Evolutionary conservation across 2,888 invertebrate genomes (phyloP).

Genomic region (Congeria kusceri): DNA sequence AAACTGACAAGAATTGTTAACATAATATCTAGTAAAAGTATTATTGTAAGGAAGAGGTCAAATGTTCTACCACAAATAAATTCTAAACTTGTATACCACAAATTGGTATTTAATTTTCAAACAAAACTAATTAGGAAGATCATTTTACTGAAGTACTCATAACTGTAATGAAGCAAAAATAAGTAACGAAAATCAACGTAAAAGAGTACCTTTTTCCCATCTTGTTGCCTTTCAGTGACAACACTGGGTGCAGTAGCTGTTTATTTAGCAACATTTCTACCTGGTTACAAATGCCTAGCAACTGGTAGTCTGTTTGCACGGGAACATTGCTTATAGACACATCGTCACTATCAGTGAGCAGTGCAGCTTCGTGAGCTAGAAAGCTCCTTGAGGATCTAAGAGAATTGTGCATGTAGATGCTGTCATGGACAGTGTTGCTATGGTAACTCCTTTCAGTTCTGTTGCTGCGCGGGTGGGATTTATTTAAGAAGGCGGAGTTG

Average conservation of each 20-base stretch:
- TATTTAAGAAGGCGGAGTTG: slow-evolving; percentile 45
- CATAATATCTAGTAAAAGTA: no score
- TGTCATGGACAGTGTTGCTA: slow-evolving; percentile 1
- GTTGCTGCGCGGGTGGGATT: slow-evolving; percentile 22
- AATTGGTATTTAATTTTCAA: no score
- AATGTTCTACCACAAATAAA: no score
- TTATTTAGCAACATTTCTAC: slow-evolving; percentile 81
- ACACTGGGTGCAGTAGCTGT: slow-evolving; percentile 71
- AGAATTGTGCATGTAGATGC: slow-evolving; percentile 17
- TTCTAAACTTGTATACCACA: no score
- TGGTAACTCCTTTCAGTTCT: slow-evolving; percentile 2
- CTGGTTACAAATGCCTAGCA: slow-evolving; percentile 82
- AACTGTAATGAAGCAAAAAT: no score
- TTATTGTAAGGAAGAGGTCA: no score
- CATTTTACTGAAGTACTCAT: no score
- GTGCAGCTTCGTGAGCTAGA: slow-evolving; percentile 48
- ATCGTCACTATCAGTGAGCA: slow-evolving; percentile 41
- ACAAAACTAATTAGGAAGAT: no score
- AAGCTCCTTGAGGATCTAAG: slow-evolving; percentile 21
- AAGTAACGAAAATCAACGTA: no score
- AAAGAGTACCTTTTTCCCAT: slow-evolving; percentile 65
- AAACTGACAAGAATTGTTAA: slow-evolving; percentile 62
- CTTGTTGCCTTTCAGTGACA: slow-evolving; percentile 66
- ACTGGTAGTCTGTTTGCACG: slow-evolving; percentile 74
- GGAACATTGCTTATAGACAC: slow-evolving; percentile 27